phyloP scores from a whole-genome alignment of 1,140 invertebrate species.

The Asbolus verrucosus region DNA sequence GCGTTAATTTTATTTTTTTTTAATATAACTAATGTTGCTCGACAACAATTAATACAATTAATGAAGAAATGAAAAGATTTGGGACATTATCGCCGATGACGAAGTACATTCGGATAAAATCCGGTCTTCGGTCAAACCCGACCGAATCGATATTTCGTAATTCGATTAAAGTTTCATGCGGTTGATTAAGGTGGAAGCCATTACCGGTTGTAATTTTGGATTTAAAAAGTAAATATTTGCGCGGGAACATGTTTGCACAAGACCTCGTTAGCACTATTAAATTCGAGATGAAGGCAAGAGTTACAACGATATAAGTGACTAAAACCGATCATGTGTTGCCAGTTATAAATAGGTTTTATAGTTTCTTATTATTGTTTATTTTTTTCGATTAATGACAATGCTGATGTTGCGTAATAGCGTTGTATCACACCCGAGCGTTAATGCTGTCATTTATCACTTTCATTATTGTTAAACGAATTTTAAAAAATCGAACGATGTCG shows the following conservation, averaged over 20 bases:
- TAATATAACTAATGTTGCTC: too few species aligned
- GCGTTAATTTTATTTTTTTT: too few species aligned
- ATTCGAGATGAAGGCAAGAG: constrained; percentile 28
- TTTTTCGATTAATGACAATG: constrained; percentile 3
- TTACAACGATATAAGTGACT: constrained; percentile 24
- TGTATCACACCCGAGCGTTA: too few species aligned
- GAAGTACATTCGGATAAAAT: too few species aligned
- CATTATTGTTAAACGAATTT: too few species aligned
- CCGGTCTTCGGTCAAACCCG: not conserved
- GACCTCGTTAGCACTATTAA: constrained; percentile 36
- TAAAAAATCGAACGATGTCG: too few species aligned
- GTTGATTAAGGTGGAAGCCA: constrained; percentile 22
- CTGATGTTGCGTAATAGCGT: too few species aligned
- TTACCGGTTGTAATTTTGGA: constrained; percentile 37
- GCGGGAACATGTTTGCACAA: constrained; percentile 19
- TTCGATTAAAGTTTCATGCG: constrained; percentile 17
- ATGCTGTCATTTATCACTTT: too few species aligned
- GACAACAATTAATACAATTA: too few species aligned
- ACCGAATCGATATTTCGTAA: constrained; percentile 8
- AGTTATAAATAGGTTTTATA: constrained; percentile 21
- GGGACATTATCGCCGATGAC: too few species aligned
- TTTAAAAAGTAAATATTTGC: constrained; percentile 38
- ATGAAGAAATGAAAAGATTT: too few species aligned
- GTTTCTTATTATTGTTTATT: not conserved
- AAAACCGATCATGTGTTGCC: constrained; percentile 14